phyloP scores from a whole-genome alignment of 2,888 invertebrate species.

The Troglohyphantes excavatus region DNA sequence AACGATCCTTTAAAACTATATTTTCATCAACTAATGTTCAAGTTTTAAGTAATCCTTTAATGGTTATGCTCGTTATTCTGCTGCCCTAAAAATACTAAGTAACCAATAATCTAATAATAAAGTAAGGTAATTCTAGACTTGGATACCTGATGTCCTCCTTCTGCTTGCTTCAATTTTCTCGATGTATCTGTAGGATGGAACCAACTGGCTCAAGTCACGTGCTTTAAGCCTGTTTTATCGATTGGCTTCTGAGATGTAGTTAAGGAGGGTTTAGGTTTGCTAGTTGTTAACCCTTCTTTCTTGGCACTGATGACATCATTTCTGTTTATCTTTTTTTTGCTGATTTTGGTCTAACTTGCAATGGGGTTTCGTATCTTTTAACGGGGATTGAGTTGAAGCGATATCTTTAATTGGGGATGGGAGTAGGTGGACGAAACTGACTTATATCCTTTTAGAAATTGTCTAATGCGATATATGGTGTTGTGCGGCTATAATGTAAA shows the following conservation, averaged over 20 bases:
- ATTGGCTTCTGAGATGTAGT: slow-evolving; percentile 44
- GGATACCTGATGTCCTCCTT: slow-evolving; percentile 46
- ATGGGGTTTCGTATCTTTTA: no score
- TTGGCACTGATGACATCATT: slow-evolving; percentile 39
- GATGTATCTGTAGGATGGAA: slow-evolving; percentile 32
- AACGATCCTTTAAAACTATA: slow-evolving; percentile 35
- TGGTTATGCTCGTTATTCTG: neutral
- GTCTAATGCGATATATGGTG: no score
- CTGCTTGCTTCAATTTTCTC: slow-evolving; percentile 50
- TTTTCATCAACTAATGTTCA: slow-evolving; percentile 11
- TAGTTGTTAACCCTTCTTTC: neutral
- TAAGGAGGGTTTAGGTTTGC: slow-evolving; percentile 28
- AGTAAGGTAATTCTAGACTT: slow-evolving; percentile 27
- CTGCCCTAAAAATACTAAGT: neutral
- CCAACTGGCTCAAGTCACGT: slow-evolving; percentile 52
- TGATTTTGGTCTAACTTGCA: no score
- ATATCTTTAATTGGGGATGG: no score
- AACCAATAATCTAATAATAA: slow-evolving; percentile 29
- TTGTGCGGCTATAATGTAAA: no score
- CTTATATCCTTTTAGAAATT: no score
- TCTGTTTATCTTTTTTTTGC: neutral
- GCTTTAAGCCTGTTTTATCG: slow-evolving; percentile 37
- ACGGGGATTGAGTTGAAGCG: no score
- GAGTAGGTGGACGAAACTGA: no score
- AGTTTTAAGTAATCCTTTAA: slow-evolving; percentile 10